Evolutionary conservation across 2,113 vertebrate genomes (phyloP), one percentile per base, ranked within the genome.

Genomic region (Sturnus vulgaris): DNA sequence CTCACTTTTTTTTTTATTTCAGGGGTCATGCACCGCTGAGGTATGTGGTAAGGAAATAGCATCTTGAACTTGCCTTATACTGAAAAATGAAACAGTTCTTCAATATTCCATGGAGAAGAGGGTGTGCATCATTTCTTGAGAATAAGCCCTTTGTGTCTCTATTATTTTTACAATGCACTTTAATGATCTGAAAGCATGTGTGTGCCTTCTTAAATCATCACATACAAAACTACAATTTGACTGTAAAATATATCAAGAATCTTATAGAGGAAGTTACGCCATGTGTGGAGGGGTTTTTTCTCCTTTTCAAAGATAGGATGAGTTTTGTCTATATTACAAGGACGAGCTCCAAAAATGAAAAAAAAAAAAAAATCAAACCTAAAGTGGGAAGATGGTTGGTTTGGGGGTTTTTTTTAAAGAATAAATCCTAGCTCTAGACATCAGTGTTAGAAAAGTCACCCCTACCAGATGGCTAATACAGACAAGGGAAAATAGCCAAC

Each of bases 171-270:
- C 78, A 96, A 85, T 92, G 88, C 95, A 77, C 89, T 87, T 77
- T 88, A 94, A 86, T 92, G 90, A 97, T 93, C 95, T 95, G 76
- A 96, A 86, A 94, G 94, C 93, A 89, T 82, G 68, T 93, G 82
- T 95, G 75, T 56, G 69, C 79, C 91, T 97, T 96, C 95, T 88
- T 97, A 85, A 97, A 81, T 80, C 92, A 93, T 92, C 92, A 85
- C 71, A 96, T 82, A 68, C 50, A 91, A 93, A 90, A 78, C 89
- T 92, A 84, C 88, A 92, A 94, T 96, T 94, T 92, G 92, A 88
- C 96, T 98, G 95, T 88, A 92, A 97, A 98, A 97, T 97, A 83
- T 97, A 98, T 97, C 96, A 97, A 91, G 89, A 95, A 82, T 93
- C 85, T 96, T 88, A 95, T 9, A 88, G 69, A 92, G 66, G 84